Base-by-base conservation (phyloP, 2,113 vertebrate genomes). In the Podilymbus podiceps region DNA sequence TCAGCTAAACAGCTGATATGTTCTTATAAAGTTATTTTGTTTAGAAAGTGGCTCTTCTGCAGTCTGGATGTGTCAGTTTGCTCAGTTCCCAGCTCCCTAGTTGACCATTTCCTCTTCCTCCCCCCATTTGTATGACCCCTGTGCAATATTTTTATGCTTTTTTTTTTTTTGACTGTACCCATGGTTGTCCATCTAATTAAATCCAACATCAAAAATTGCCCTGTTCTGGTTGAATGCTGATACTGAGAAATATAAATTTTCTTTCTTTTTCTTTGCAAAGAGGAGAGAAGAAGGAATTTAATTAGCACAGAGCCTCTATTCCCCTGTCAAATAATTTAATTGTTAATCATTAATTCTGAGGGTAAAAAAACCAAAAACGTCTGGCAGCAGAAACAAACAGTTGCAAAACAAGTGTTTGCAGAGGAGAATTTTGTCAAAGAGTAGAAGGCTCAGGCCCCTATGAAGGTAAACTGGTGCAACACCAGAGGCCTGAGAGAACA, bases 271-370 rank as follows among this genome's bases (percentile, higher is more conserved):
- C 11, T 67, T 71, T 55, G 55, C 10, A 3, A 81, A 75, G 64
- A 78, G 19, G 31, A 91, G 24, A 85, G 67, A 79, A 6, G 63
- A 78, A 94, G 63, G 81, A 91, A 95, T 95, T 96, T 89, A 95
- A 94, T 95, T 95, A 97, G 50, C 93, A 55, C 13, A 8, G 38
- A 38, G 46, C 81, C 15, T 85, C 71, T 83, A 59, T 91, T 92
- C 77, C 74, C 81, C 33, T 85, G 85, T 95, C 87, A 94, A 95
- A 93, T 89, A 85, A 85, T 73, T 73, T 93, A 92, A 94, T 91
- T 85, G 91, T 92, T 96, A 95, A 92, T 95, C 86, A 93, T 97
- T 91, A 95, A 88, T 93, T 94, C 84, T 73, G 93, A 94, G 58
- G 27, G 84, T 38, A 64, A 89, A 49, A 49, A 79, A 69, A 33